These are phyloP conservation scores for Drosophila asahinai DNA, from an alignment of 1,140 invertebrate species.

Conservation along the genomic window DNA sequence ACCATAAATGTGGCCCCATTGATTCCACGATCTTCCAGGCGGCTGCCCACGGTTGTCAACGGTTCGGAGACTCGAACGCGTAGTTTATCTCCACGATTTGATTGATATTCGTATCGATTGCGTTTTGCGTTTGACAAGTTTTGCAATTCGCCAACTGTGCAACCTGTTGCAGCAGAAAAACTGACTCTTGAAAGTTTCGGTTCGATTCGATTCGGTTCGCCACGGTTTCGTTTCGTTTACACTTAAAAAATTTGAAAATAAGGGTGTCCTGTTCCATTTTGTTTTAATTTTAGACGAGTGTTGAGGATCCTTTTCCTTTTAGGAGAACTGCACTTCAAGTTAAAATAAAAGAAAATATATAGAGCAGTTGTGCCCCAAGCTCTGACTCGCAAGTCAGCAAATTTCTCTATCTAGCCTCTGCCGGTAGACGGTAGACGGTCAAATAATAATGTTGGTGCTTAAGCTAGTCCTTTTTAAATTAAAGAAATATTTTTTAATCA, in stretches of 20 bases:
- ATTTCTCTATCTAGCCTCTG: too few relatives aligned
- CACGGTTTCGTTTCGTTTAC: slow-evolving; percentile 29
- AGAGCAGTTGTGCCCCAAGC: too few relatives aligned
- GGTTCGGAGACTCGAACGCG: slow-evolving; percentile 14
- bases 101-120: slow-evolving; percentile 84
- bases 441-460: too few relatives aligned
- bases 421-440: too few relatives aligned
- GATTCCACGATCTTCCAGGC: slow-evolving; percentile 50
- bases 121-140: slow-evolving; percentile 82
- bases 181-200: slow-evolving; percentile 45
- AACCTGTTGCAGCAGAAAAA: slow-evolving; percentile 53
- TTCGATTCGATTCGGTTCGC: slow-evolving; percentile 43
- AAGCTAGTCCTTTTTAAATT: too few relatives aligned
- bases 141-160: slow-evolving; percentile 72
- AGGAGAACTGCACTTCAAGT: not conserved
- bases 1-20: slow-evolving; percentile 61
- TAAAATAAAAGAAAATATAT: not conserved
- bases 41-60: slow-evolving; percentile 68
- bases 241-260: not conserved
- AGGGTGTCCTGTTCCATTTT: too few relatives aligned
- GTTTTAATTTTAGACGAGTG: too few relatives aligned
- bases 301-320: too few relatives aligned
- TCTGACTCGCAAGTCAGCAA: too few relatives aligned
- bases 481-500: too few relatives aligned
- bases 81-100: slow-evolving; percentile 70